Evolutionary conservation across 2,113 vertebrate genomes (phyloP).

Genomic region (Mustela lutreola): DNA sequence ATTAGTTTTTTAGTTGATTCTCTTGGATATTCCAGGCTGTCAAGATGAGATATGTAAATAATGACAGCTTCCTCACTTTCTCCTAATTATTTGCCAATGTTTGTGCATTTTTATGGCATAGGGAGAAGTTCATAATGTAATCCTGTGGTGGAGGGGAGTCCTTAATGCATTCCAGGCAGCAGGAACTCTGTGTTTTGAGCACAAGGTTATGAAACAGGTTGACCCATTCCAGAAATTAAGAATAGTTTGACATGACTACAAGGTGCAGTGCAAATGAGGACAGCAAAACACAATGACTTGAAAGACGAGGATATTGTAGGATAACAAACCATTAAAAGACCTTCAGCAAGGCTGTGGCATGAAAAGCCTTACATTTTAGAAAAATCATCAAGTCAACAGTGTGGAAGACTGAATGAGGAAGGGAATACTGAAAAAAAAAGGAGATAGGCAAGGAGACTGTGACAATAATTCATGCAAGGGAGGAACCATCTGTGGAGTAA

Average conservation of each 20-base stretch:
- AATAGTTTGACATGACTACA: background rate
- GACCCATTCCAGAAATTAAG: constrained; percentile 36
- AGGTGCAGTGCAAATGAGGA: background rate
- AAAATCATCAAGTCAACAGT: background rate
- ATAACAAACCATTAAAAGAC: constrained; percentile 28
- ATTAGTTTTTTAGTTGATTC: constrained; percentile 30
- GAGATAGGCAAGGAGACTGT: background rate
- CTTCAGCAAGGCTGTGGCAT: constrained; percentile 5
- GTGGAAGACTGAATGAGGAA: background rate
- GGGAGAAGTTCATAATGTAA: background rate
- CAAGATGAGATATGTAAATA: constrained; percentile 6
- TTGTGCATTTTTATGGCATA: constrained; percentile 23
- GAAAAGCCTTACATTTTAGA: constrained; percentile 27
- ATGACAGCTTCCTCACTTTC: background rate
- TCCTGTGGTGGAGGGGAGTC: background rate
- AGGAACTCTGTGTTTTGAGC: background rate
- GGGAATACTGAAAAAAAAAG: background rate
- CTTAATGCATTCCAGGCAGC: background rate
- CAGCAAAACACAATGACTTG: background rate
- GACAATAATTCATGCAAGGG: background rate
- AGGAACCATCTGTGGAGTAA: background rate
- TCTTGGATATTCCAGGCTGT: background rate
- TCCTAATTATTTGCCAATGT: constrained; percentile 38
- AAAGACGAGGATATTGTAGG: constrained; percentile 27
- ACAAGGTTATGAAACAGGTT: background rate